Base-by-base conservation (phyloP, 1,140 invertebrate species). In the Limonius californicus region DNA sequence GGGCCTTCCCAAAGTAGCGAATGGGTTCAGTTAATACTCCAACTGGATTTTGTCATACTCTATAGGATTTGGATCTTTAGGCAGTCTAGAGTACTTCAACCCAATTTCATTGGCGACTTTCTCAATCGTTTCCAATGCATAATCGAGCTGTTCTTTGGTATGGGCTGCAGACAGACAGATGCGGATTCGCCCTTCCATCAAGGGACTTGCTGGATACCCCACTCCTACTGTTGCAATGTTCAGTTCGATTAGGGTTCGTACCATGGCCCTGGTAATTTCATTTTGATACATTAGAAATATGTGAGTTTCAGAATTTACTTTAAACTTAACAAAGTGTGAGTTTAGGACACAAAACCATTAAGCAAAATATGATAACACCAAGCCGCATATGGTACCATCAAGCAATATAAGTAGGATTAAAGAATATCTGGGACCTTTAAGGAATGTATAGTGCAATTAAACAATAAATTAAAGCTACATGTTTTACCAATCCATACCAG, bases 91-190 rank as follows among this genome's bases (percentile, higher is more conserved):
- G 78, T 91, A 91, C 68, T 83, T 86, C 16, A 92, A 78, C 30
- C 89, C 89, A 54, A 91, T 77, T 62, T 83, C 80, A 73, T 88
- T 81, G 20, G 85, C 85, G 2, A 89, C 85, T 65, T 84, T 84
- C 73, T 88, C 84, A 61, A 94, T 84, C 53, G 87, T 85, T 45
- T 81, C 78, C 61, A 94, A 76, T 59, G 89, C 94, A 74, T 89
- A 84, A 80, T 99, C 97, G 57, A 99, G 80, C 83, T 97, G 95
- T 80, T 95, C 90, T 78, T 95, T 94, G 16, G 94, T 95, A 77
- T 99, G 97, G 16, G 92, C 88, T 42, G 97, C 96, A 21, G 95
- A 98, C 35, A 99, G 78, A 76, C 97, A 99, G 79, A 99, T 97
- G 67, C 97, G 80, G 64, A 95, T 95, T 73, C 97, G 85, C 16